Evolutionary conservation across 2,888 invertebrate species (phyloP), one percentile per base, ranked within the genome.

Genomic region (Hypomecis atomaria): DNA sequence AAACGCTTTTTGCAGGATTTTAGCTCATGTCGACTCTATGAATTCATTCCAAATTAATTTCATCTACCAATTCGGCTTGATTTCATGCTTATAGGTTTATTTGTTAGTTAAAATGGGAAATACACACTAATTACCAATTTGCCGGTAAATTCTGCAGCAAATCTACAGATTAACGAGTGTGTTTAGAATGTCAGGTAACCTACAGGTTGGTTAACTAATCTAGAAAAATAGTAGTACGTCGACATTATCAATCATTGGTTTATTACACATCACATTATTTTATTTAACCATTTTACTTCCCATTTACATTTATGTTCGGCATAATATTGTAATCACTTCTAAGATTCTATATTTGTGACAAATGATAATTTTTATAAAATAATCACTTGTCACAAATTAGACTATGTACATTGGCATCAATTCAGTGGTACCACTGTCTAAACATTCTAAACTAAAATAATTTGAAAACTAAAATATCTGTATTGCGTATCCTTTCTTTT

Each of bases 151-250:
- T 62, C 71, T 63, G 23, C 70, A 69, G 69, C 67, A 57, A 49
- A 8, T 53, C 65, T 61, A 56, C 72, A 68, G 70, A 62, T 47
- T 65, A 54, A 53, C 67, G 58, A 62, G 65, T 59, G 60, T 64
- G 59, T 58, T n/a, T 63, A 57, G 48, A 62, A 57, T 65, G 65
- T 69, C 66, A 72, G 71, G 72, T 72, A 72, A 71, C 60, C 61
- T 62, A 54, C 67, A 72, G 72, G 72, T 72, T 69, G 69, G 71
- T 72, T 58, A 10, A 49, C n/a, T 10, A 6, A 11, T 38, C 13
- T 42, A 23, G 33, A 47, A 10, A 10, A 54, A 42, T 65, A 11
- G 52, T 61, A 48, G 33, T 2, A 43, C 38, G 4, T 34, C 33
- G 34, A 44, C 37, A 10, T 33, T 10, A 23, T 23, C 38, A 36